A percentile compares a stretch with the other conserved stretches of the same genome.
phyloP scores from a whole-genome alignment of 2,113 vertebrate species.

The Crotalus tigris region DNA sequence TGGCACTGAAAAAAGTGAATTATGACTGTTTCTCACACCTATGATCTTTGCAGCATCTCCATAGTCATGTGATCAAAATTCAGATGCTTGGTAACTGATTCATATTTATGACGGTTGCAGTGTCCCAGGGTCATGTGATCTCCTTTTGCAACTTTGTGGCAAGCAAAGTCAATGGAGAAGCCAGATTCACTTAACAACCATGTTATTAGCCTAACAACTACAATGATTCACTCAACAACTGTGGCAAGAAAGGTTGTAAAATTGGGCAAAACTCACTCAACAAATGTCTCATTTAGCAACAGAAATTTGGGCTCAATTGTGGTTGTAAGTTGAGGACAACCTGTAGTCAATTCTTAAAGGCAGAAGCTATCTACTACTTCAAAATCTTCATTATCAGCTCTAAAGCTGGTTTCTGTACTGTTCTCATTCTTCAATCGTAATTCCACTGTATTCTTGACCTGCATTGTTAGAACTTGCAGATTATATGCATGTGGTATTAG shows the following conservation, averaged over 20 bases:
- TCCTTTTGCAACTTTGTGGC: too few species aligned
- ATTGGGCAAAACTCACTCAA: background rate
- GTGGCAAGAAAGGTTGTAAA: background rate
- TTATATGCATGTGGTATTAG: background rate
- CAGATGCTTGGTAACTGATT: too few species aligned
- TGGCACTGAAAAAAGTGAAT: too few species aligned
- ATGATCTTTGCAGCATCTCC: too few species aligned
- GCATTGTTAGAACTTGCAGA: background rate
- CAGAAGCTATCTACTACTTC: background rate
- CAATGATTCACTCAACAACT: background rate
- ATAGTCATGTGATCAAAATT: too few species aligned
- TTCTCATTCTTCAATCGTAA: background rate
- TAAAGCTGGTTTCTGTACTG: background rate
- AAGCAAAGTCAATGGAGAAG: too few species aligned
- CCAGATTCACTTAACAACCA: too few species aligned
- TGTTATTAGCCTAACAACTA: background rate
- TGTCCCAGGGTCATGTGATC: too few species aligned
- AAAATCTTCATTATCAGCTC: background rate
- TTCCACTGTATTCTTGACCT: background rate
- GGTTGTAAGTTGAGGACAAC: background rate
- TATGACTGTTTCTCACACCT: too few species aligned
- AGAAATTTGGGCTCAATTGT: background rate
- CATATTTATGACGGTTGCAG: too few species aligned
- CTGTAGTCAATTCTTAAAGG: background rate
- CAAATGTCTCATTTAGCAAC: background rate